Evolutionary conservation across 2,113 vertebrate species (phyloP).

Genomic region (Actenoides lindsayi): DNA sequence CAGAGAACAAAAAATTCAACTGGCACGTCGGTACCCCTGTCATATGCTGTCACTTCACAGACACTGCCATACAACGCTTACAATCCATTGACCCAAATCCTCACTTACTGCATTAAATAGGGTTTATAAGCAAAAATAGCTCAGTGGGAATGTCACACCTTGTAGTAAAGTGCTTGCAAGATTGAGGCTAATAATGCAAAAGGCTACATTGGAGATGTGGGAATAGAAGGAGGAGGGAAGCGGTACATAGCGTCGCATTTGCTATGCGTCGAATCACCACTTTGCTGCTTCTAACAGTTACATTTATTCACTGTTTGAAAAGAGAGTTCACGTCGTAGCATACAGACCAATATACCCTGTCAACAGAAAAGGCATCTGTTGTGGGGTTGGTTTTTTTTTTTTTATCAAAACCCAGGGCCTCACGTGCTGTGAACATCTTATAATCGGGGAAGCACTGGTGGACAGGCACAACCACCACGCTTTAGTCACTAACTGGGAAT

Average conservation of each 20-base stretch:
- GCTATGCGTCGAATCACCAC: not conserved
- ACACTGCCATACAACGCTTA: not conserved
- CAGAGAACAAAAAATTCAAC: not conserved
- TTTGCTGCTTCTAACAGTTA: not conserved
- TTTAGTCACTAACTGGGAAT: not conserved
- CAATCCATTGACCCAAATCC: slow-evolving; percentile 16
- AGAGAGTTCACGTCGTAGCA: not conserved
- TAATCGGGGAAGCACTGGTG: not conserved
- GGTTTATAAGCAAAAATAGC: slow-evolving; percentile 15
- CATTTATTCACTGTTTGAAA: not conserved
- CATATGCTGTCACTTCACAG: not conserved
- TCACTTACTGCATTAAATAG: not conserved
- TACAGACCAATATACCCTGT: not conserved
- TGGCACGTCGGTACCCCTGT: not conserved
- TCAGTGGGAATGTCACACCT: not conserved
- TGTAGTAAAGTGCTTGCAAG: not conserved
- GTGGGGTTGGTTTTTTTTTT: not conserved
- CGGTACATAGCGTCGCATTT: not conserved
- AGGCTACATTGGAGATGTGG: not conserved
- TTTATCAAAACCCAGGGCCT: not conserved
- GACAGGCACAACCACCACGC: fast-evolving
- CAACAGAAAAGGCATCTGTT: not conserved
- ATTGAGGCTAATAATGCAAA: not conserved
- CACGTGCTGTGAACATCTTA: not conserved
- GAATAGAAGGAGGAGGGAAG: not conserved